Base-by-base conservation (phyloP, 2,113 vertebrate genomes). In the Puntigrus tetrazona region DNA sequence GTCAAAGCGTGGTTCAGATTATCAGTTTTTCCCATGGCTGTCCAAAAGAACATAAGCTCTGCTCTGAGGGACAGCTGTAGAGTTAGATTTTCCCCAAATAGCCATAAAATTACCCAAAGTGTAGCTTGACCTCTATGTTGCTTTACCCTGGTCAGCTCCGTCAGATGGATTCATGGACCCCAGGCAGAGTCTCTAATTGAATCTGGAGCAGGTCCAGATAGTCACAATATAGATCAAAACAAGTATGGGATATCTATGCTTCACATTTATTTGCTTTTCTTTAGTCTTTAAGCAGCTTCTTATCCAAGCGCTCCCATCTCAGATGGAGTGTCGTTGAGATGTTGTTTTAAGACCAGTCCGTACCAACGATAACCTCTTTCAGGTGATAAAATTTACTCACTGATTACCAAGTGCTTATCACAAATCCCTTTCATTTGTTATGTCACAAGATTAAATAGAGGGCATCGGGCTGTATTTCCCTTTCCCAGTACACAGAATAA, bases 341-440 rank as follows among this genome's bases (percentile, higher is more conserved):
- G 83, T 88, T 83, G 80, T 86, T 88, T 84, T 83, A 84, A 73
- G 83, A 59, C 84, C 78, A 69, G 36, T 45, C 77, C 27, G 2
- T 78, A 81, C 90, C 61, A 87, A 80, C 41, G 43, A 86, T 84
- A 82, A 88, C 75, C 81, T 86, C 88, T 86, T 80, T 34, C 34
- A 36, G 16, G 27, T 41, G 82, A 85, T 88, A 65, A 82, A 45
- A 85, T 88, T 82, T 80, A 65, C 83, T 47, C 72, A 45, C 27
- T 65, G 59, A 81, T 80, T 82, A 73, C 25, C 3, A 29, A 52
- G 20, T 20, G 25, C 36, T 20, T 55, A 22, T 55, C 77, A 78
- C 57, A 80, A 88, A 13, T 38, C 52, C 29, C 80, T 61, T 81
- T 81, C 65, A 80, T 86, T 79, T 73, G 43, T 55, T 65, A 76